Evolutionary conservation across 1,140 invertebrate genomes (phyloP), one percentile per base, ranked within the genome.

Genomic region (Cylas formicarius): DNA sequence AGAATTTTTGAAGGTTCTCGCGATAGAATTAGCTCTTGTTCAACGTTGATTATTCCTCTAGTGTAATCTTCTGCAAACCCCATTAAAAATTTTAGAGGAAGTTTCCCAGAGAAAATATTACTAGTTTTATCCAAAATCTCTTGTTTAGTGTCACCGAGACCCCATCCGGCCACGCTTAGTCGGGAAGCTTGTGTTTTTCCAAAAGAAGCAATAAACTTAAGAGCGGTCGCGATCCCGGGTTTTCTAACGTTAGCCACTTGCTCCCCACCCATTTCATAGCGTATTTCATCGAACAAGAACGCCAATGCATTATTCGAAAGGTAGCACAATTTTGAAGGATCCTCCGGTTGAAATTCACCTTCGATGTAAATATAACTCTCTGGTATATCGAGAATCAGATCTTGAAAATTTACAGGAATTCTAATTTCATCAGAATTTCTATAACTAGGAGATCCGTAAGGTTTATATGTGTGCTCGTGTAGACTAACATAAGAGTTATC

Each of bases 291-390:
- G 19, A 45, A 45, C 26, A 38, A 39, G 24, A 48, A 48, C 13
- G 38, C 31, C 16, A 13, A 11, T n/a, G 21, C 9, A 27, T 48
- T 42, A 17, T 42, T 32, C 4, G 40, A 42, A 4, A 4, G 2
- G 14, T 43, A 33, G 18, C 28, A 33, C 13, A 3, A 24, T 20
- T 44, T 34, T 5, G 1, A 7, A 2, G 20, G 3, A 3, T 35
- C 41, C 10, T 31, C 34, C 9, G n/a, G 22, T 1, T 11, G 17
- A 22, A 52, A 47, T 52, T 34, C 36, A 19, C 53, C 51, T 24
- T 56, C 53, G 11, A 59, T 51, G 19, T 53, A 59, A 13, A 56
- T 31, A 29, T 34, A 50, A 40, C 54, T 54, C 8, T 54, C 45
- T 10, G 33, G 24, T 7, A 52, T 35, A 43, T 57, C 53, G 35